phyloP scores from a whole-genome alignment of 2,888 invertebrate genomes.

The Cataglyphis albicans region DNA sequence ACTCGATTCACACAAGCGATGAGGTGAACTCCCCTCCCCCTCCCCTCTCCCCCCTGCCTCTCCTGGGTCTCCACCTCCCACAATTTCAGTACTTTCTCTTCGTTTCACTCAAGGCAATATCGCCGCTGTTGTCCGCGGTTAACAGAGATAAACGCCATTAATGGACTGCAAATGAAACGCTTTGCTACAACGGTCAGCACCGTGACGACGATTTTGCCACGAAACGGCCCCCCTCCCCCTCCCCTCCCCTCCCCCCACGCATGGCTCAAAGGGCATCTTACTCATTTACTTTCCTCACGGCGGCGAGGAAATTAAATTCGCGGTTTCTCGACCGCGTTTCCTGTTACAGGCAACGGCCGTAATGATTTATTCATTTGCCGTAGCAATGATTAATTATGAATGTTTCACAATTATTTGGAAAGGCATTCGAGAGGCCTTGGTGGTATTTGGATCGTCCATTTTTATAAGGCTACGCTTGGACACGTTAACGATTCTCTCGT shows the following conservation, averaged over 20 bases:
- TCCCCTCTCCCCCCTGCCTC: too few relatives aligned
- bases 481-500: background rate
- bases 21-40: background rate
- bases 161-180: slow-evolving; percentile 57
- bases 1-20: background rate
- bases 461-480: background rate
- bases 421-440: background rate
- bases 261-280: slow-evolving; percentile 65
- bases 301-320: slow-evolving; percentile 69
- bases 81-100: slow-evolving; percentile 64
- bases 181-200: slow-evolving; percentile 52
- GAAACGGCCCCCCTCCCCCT: background rate
- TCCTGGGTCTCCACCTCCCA: background rate
- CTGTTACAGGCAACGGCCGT: slow-evolving; percentile 57
- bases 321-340: slow-evolving; percentile 74
- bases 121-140: slow-evolving; percentile 24
- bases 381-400: slow-evolving; percentile 62
- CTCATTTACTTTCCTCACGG: slow-evolving; percentile 49
- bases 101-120: slow-evolving; percentile 50
- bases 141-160: slow-evolving; percentile 62
- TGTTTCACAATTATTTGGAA: slow-evolving; percentile 50
- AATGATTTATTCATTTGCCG: slow-evolving; percentile 58
- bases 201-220: slow-evolving; percentile 57
- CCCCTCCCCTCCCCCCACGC: background rate
- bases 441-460: background rate